Evolutionary conservation across 2,113 vertebrate genomes (phyloP), one percentile per base, ranked within the genome.

Genomic region (Trichomycterus rosablanca): DNA sequence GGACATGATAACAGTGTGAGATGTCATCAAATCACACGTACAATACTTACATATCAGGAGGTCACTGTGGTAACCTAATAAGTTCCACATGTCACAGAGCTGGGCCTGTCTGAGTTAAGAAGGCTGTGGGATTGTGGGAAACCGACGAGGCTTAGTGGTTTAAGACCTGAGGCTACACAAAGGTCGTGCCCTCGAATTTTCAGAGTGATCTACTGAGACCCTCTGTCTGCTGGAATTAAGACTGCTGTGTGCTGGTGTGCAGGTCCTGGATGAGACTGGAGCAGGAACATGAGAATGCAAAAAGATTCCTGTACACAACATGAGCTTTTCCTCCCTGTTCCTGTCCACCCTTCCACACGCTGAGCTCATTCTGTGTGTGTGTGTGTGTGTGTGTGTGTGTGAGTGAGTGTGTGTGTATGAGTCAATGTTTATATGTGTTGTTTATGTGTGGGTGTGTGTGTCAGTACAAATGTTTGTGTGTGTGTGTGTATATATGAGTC

Each of bases 31-130:
- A n/a, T n/a, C n/a, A n/a, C n/a, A n/a, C n/a, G 1, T 48, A 30
- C 26, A 30, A 7, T 7, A 7, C 26, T 30, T 3, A 30, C 26
- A 30, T 4, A 7, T 4, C 26, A 30, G 26, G 3, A 42, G 24
- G 39, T 23, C 16, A n/a, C 4, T 18, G 50, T 19, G n/a, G 50
- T 4, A 4, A 3, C 2, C 24, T 64, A 68, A 71, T 74, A 40
- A 26, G 20, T 64, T 74, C 72, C 68, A 71, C 50, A 74, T 67
- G 66, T 54, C 52, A 34, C n/a, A 19, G 11, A 42, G 4, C n/a
- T 22, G 14, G 8, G 46, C 14, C 32, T 60, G 15, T 43, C 20
- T 53, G 35, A 40, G 35, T 39, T 7, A 32, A 49, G 23, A n/a
- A 49, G 42, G 32, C 34, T 42, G 59, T 34, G 55, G 70, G 15